phyloP scores from a whole-genome alignment of 1,140 invertebrate genomes.

The Daktulosphaira vitifoliae region DNA sequence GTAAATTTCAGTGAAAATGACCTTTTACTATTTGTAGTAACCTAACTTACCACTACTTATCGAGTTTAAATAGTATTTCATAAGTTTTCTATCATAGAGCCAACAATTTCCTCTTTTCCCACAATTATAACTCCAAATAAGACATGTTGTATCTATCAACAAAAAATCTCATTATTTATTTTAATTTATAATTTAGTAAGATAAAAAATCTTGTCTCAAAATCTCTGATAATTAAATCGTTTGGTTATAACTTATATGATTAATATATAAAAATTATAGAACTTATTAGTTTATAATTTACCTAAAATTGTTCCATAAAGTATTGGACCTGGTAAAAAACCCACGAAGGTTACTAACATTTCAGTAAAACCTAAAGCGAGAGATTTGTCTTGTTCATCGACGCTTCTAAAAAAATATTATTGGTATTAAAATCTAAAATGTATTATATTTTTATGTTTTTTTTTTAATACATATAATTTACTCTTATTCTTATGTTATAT shows the following conservation, averaged over 20 bases:
- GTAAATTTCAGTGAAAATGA: neutral
- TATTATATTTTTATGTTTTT: conserved; percentile 9
- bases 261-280: no score
- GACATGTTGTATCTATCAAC: conserved; percentile 24
- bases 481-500: no score
- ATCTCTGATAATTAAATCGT: no score
- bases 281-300: no score
- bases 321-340: conserved; percentile 43
- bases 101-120: conserved; percentile 52
- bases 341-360: conserved; percentile 39
- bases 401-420: conserved; percentile 41
- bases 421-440: neutral
- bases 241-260: no score
- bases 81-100: conserved; percentile 58
- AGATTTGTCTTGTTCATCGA: conserved; percentile 42
- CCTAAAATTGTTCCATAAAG: conserved; percentile 43
- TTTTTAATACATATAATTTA: conserved; percentile 6
- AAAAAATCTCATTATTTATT: no score
- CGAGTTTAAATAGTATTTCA: conserved; percentile 58
- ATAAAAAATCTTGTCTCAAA: no score
- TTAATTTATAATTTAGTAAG: no score
- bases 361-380: conserved; percentile 42
- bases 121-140: conserved; percentile 33
- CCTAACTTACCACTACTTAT: conserved; percentile 51
- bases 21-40: neutral